Base-by-base conservation (phyloP, 1,140 invertebrate species). In the Cotesia chilonis region DNA sequence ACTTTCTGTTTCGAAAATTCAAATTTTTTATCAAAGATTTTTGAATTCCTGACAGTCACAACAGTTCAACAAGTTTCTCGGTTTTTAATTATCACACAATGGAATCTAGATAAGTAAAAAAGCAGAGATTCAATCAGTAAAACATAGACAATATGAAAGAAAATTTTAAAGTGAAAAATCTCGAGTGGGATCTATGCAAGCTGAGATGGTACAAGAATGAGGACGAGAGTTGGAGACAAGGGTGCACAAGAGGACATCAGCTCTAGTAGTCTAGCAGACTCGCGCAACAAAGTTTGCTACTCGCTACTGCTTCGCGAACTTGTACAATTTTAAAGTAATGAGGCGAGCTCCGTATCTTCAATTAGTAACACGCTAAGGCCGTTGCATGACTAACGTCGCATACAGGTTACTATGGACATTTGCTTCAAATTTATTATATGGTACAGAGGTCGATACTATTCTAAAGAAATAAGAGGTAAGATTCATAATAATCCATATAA, bases 241-340 rank as follows among this genome's bases (percentile, higher is more conserved):
- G 2, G n/a, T 52, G 17, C 12, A 14, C 28, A 28, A 28, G 28
- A 28, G 54, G 12, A 55, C 54, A 10, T 7, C 4, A 55, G 54
- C n/a, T 5, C 17, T 55, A 55, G 28, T 55, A 55, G 12, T 10
- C 12, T n/a, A 7, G 12, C 54, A 55, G 12, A 14, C 9, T 12
- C 54, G 12, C 17, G 12, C 54, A 52, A n/a, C 12, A 17, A 55
- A 66, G 64, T 70, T 64, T 61, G 68, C 37, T 52, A 28, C 28
- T 28, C 3, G 28, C 28, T 28, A 28, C 28, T 28, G 28, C 28
- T 28, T 70, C 74, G 68, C 68, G 68, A 75, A 75, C 70, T 75
- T 75, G 74, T 68, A 75, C 71, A 75, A 75, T 75, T 75, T 75
- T 38, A 63, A 73, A 72, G 74, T 75, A 75, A 75, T 70, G 74